Base-by-base conservation (phyloP, 2,797 vertebrate genomes). In the Odontamblyopus rebecca region DNA sequence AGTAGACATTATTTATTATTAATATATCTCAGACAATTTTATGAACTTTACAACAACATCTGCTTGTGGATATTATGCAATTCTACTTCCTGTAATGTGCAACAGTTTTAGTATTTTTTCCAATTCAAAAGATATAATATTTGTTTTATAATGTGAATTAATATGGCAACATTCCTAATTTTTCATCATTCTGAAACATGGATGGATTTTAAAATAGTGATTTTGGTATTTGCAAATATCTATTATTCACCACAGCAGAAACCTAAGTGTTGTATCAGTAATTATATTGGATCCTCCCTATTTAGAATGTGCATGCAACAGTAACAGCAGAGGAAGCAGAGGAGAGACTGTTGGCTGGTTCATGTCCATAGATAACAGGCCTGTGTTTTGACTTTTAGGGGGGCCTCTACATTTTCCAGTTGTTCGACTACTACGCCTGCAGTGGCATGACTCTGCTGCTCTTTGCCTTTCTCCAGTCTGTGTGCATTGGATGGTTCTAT, bases 351-450 rank as follows among this genome's bases (percentile, higher is more conserved):
- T 29, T 15, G 23, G 13, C 5, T 9, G 11, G 1, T 60, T 72
- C 19, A 27, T 3, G 6, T 12, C 29, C 44, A 48, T 15, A 48
- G 3, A 48, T 48, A 48, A 48, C 44, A 48, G 44, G 12, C 44
- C 13, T 67, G 61, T 69, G 1, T 8, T 75, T 13, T 81, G 29
- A 26, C 53, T 44, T 72, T 73, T 73, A 95, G 94, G 94, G 94
- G 2, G 94, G 94, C 59, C 82, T 95, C 29, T 95, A 95, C 82
- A 80, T 95, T 71, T 95, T 95, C 76, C 94, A 93, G 89, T 13
- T 95, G 75, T 95, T 95, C 85, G 94, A 95, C 80, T 94, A 94
- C 83, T 95, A 95, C 30, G 85, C 89, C 77, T 94, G 93, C 88
- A 95, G 94, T 76, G 94, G 94, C 29, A 94, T 94, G 93, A 92